These are phyloP conservation scores for Parnassius apollo DNA, from an alignment of 2,888 invertebrate genomes.

Conservation along the genomic window DNA sequence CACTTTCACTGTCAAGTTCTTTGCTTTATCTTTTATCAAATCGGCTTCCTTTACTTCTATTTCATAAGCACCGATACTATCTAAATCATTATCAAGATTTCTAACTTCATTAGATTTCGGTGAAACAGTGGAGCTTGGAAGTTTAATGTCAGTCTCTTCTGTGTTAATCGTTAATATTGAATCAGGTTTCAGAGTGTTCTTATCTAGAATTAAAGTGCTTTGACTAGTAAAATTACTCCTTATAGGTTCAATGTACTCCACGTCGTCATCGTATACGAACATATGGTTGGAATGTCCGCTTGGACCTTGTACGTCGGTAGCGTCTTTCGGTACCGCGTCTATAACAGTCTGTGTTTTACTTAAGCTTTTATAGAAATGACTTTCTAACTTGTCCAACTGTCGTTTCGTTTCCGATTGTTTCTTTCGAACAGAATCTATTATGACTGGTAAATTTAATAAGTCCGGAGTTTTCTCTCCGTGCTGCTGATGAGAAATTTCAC, in stretches of 20 bases:
- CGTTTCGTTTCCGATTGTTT: conserved; percentile 70
- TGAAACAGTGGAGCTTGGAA: conserved; percentile 71
- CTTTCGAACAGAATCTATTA: conserved; percentile 72
- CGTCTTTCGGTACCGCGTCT: conserved; percentile 73
- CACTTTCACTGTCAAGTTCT: conserved; percentile 73
- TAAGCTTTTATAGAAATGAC: conserved; percentile 71
- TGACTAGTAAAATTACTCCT: conserved; percentile 74
- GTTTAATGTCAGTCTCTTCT: conserved; percentile 70
- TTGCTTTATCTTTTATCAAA: conserved; percentile 56
- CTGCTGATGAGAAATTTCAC: conserved; percentile 47
- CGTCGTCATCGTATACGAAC: conserved; percentile 67
- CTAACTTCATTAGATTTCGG: conserved; percentile 58
- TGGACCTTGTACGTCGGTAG: conserved; percentile 64
- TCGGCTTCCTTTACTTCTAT: conserved; percentile 73
- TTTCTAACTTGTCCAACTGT: conserved; percentile 74
- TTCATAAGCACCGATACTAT: conserved; percentile 72
- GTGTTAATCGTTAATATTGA: conserved; percentile 70
- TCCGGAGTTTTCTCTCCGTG: conserved; percentile 68
- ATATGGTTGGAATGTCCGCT: conserved; percentile 67
- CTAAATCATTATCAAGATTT: conserved; percentile 55
- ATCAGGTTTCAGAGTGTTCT: conserved; percentile 60
- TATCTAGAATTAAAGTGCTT: conserved; percentile 72
- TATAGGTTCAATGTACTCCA: conserved; percentile 78
- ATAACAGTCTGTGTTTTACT: conserved; percentile 63
- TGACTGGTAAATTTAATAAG: conserved; percentile 68